Conservation (phyloP, 2,888 invertebrate genomes). For the Monopis laevigella region DNA sequence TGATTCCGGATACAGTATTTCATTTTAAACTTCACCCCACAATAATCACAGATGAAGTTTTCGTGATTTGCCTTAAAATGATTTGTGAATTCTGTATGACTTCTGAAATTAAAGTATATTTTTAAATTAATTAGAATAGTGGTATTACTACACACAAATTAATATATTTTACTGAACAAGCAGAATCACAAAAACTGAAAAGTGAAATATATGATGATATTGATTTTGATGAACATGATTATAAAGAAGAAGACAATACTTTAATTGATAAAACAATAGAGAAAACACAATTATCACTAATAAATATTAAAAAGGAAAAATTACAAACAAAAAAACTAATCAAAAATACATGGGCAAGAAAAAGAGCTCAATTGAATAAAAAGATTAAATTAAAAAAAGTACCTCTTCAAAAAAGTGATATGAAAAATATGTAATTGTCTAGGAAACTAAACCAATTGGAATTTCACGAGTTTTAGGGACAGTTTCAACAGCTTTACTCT, state of each 20-base stretch:
- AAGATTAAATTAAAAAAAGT: slow-evolving; percentile 29
- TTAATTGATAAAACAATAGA: slow-evolving; percentile 1
- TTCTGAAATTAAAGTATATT: slow-evolving; percentile 21
- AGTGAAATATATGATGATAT: not conserved
- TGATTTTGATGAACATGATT: not conserved
- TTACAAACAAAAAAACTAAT: not conserved
- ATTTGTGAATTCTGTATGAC: slow-evolving; percentile 26
- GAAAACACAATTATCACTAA: not conserved
- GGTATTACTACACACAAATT: not conserved
- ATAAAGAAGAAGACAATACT: slow-evolving; percentile 1
- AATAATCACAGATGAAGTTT: slow-evolving; percentile 31
- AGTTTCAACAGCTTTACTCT: no score
- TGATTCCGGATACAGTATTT: slow-evolving; percentile 34
- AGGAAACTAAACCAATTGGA: no score
- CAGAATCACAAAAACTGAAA: not conserved
- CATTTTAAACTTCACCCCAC: slow-evolving; percentile 36
- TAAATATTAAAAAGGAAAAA: slow-evolving; percentile 4
- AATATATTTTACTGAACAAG: not conserved
- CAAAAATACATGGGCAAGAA: slow-evolving; percentile 27
- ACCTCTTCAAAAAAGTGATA: not conserved
- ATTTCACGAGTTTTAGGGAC: no score
- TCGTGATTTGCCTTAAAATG: slow-evolving; percentile 35
- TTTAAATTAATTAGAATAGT: no score
- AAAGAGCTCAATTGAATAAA: slow-evolving; percentile 25
- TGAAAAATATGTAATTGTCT: not conserved